Conservation (phyloP, 2,113 vertebrate genomes). For the Gopherus evgoodei region DNA sequence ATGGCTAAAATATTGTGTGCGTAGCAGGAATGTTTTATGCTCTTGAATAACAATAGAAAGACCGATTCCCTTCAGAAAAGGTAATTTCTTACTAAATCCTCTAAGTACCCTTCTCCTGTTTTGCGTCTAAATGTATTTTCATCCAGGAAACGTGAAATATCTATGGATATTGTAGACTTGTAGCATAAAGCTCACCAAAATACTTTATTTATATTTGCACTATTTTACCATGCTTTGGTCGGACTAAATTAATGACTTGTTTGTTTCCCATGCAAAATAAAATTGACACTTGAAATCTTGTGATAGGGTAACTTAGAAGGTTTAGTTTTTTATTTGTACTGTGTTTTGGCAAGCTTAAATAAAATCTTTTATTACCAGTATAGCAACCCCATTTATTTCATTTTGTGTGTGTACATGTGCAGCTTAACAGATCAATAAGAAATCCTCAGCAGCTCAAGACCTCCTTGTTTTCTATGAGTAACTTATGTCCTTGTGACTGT, state of each 20-base stretch:
- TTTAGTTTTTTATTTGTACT: neutral
- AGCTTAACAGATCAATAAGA: too few relatives aligned
- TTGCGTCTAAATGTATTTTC: neutral
- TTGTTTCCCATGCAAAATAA: neutral
- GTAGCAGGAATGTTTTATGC: neutral
- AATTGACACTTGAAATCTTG: neutral
- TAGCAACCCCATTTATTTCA: neutral
- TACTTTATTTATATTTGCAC: constrained; percentile 11
- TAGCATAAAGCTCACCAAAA: neutral
- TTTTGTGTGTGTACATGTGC: neutral
- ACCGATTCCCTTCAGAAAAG: neutral
- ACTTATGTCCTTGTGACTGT: neutral
- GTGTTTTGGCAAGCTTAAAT: fast-evolving
- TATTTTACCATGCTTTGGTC: neutral
- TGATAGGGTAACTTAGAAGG: neutral
- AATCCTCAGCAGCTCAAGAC: neutral
- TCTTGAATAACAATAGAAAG: neutral
- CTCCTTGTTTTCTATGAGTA: neutral
- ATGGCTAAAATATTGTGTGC: neutral
- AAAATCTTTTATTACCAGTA: neutral
- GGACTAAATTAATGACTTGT: neutral
- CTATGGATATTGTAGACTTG: too few relatives aligned
- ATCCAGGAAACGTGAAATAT: neutral
- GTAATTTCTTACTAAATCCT: neutral
- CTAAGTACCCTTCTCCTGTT: neutral